Conservation (phyloP, 2,888 invertebrate genomes). For the Erebia palarica region DNA sequence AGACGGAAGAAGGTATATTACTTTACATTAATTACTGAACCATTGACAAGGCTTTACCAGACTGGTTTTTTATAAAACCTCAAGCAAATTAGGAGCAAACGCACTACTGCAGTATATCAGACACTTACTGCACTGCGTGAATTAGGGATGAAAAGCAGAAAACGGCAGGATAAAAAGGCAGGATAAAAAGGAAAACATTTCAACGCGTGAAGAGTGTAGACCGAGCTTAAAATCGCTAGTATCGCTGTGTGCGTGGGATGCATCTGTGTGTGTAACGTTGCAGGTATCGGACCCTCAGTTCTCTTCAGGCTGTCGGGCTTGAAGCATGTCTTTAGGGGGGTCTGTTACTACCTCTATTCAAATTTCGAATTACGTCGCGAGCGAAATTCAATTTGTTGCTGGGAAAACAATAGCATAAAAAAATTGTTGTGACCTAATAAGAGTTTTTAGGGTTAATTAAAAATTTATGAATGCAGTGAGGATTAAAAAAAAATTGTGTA, state of each 20-base stretch:
- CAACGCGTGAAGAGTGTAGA: slow-evolving; percentile 65
- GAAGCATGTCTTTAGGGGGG: slow-evolving; percentile 44
- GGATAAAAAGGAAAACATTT: slow-evolving; percentile 43
- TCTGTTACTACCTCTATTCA: slow-evolving; percentile 29
- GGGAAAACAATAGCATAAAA: slow-evolving; percentile 12
- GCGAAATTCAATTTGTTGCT: slow-evolving; percentile 24
- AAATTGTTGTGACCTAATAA: neutral
- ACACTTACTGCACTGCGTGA: slow-evolving; percentile 42
- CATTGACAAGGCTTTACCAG: neutral
- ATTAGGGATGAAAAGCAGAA: slow-evolving; percentile 25
- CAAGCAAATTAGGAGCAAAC: neutral
- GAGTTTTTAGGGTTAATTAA: neutral
- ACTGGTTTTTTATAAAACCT: slow-evolving; percentile 17
- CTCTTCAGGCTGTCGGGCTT: slow-evolving; percentile 62
- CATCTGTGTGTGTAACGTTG: slow-evolving; percentile 74
- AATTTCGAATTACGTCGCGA: slow-evolving; percentile 36
- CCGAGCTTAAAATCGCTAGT: slow-evolving; percentile 66
- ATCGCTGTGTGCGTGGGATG: slow-evolving; percentile 57
- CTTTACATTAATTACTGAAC: too few relatives aligned
- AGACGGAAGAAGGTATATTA: too few relatives aligned
- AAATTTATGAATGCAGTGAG: neutral
- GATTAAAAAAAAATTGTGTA: neutral
- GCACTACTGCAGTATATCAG: slow-evolving; percentile 17
- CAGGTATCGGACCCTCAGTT: slow-evolving; percentile 76
- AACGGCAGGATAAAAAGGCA: slow-evolving; percentile 38